phyloP scores from a whole-genome alignment of 2,113 vertebrate genomes.

The Kryptolebias marmoratus region DNA sequence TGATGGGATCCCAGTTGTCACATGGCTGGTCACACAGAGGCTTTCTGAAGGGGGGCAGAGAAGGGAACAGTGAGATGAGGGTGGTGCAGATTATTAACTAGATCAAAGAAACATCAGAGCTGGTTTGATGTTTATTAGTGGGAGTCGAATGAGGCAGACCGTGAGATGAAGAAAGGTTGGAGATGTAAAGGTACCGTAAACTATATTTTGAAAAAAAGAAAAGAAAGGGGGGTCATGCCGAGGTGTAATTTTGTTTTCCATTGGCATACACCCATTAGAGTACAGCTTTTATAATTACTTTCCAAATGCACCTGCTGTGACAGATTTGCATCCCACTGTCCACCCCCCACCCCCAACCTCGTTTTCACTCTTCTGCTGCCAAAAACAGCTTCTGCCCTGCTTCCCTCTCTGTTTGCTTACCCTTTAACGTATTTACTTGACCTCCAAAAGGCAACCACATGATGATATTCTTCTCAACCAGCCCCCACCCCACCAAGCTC shows the following conservation, averaged over 20 bases:
- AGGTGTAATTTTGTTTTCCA: background rate
- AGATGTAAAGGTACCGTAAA: conserved; percentile 32
- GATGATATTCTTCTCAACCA: conserved; percentile 45
- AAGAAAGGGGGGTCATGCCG: background rate
- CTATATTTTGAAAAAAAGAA: background rate
- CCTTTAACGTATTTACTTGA: conserved; percentile 67
- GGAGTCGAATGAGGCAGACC: conserved; percentile 10
- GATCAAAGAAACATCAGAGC: conserved; percentile 66
- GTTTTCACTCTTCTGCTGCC: conserved; percentile 21
- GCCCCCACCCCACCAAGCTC: background rate
- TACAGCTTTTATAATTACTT: conserved; percentile 3
- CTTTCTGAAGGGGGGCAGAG: conserved; percentile 32
- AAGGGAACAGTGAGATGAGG: conserved; percentile 13
- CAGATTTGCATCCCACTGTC: conserved; percentile 51
- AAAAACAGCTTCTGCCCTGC: conserved; percentile 49
- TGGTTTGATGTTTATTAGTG: conserved; percentile 51
- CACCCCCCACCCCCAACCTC: background rate
- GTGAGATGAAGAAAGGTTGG: background rate
- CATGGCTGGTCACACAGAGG: conserved; percentile 66
- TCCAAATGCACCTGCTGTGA: conserved; percentile 52
- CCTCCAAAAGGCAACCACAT: conserved; percentile 56
- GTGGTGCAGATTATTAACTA: conserved; percentile 48
- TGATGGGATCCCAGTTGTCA: conserved; percentile 61
- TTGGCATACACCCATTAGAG: background rate
- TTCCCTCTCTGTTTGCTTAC: conserved; percentile 48